phyloP scores from a whole-genome alignment of 2,888 invertebrate species.

The Troilus luridus region DNA sequence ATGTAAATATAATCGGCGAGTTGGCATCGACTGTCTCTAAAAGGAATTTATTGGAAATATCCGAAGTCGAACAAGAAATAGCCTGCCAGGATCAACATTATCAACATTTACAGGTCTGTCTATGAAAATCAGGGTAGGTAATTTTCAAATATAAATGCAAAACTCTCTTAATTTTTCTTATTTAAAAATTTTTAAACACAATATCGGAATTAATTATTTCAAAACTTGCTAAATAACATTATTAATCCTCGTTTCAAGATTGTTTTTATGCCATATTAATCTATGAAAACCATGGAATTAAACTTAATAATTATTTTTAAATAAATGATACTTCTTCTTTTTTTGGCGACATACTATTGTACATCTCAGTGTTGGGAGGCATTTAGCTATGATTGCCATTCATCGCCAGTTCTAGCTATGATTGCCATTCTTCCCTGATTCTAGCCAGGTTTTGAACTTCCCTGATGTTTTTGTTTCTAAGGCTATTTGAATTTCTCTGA shows the following conservation, averaged over 20 bases:
- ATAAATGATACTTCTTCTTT: neutral
- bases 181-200: neutral
- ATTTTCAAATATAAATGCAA: conserved; percentile 21
- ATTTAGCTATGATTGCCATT: no score
- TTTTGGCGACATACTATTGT: no score
- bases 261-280: neutral
- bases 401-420: no score
- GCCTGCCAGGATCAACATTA: conserved; percentile 90
- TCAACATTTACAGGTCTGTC: conserved; percentile 76
- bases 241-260: neutral
- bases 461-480: no score
- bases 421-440: no score
- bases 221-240: neutral
- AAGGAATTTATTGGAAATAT: conserved; percentile 87
- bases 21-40: conserved; percentile 86
- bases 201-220: neutral
- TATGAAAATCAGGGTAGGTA: conserved; percentile 38
- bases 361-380: no score
- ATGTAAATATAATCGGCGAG: conserved; percentile 97
- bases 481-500: no score
- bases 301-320: neutral
- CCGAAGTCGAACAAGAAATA: conserved; percentile 93
- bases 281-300: no score
- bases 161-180: neutral
- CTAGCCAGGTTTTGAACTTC: no score